phyloP scores from a whole-genome alignment of 2,797 vertebrate genomes.

The Huso huso region DNA sequence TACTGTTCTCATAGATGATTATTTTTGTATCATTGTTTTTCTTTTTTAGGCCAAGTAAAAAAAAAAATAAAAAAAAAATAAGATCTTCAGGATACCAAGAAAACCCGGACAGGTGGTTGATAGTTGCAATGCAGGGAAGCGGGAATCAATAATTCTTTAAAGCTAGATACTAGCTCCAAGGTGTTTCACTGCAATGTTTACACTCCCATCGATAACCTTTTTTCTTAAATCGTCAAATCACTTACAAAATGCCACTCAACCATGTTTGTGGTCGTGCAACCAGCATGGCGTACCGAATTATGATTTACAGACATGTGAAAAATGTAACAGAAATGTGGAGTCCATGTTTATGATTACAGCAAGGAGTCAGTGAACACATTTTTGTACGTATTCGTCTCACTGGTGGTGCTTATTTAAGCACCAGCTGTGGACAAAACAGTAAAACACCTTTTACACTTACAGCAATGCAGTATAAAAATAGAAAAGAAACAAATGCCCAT shows the following conservation, averaged over 20 bases:
- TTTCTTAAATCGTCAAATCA: conserved; percentile 27
- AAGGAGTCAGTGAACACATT: neutral
- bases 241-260: conserved; percentile 17
- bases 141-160: neutral
- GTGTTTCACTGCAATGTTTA: conserved; percentile 18
- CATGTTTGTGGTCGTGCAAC: conserved; percentile 32
- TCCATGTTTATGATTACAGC: neutral
- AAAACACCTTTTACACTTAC: conserved; percentile 57
- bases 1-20: too few species aligned
- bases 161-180: conserved; percentile 16
- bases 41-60: too few species aligned
- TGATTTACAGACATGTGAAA: neutral
- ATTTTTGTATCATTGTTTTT: too few species aligned
- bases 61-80: too few species aligned
- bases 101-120: too few species aligned
- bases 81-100: too few species aligned
- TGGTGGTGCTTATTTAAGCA: neutral
- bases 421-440: conserved; percentile 32
- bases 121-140: neutral
- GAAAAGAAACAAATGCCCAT: conserved; percentile 42
- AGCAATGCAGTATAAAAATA: conserved; percentile 45
- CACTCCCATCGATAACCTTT: conserved; percentile 16
- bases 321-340: neutral
- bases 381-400: neutral
- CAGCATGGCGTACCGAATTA: conserved; percentile 30